These are phyloP conservation scores for Loripinus fragilis DNA, from an alignment of 2,888 invertebrate species.

Conservation along the genomic window DNA sequence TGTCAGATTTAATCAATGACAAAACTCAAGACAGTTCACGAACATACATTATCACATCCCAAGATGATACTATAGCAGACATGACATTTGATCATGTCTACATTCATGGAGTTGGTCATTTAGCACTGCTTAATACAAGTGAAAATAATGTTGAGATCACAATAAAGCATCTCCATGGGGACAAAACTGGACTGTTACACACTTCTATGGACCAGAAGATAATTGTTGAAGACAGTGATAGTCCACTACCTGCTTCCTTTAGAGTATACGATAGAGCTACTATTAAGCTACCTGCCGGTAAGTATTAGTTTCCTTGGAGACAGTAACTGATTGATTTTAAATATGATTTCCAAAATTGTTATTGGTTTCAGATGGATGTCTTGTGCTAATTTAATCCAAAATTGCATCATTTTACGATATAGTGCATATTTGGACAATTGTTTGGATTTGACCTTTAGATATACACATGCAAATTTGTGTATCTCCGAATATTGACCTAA, in stretches of 20 bases:
- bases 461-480: too few species aligned
- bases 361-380: too few species aligned
- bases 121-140: slow-evolving; percentile 59
- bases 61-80: slow-evolving; percentile 34
- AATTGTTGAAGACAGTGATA: slow-evolving; percentile 56
- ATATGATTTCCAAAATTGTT: too few species aligned
- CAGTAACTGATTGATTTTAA: too few species aligned
- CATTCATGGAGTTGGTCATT: slow-evolving; percentile 65
- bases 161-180: slow-evolving; percentile 67
- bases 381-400: too few species aligned
- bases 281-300: slow-evolving; percentile 66
- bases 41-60: slow-evolving; percentile 61
- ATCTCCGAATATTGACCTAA: too few species aligned
- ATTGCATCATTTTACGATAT: too few species aligned
- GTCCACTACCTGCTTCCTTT: slow-evolving; percentile 71
- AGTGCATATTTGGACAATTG: too few species aligned
- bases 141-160: slow-evolving; percentile 41
- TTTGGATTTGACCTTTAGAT: too few species aligned
- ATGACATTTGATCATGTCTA: slow-evolving; percentile 62
- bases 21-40: slow-evolving; percentile 61
- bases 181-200: slow-evolving; percentile 71
- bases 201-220: slow-evolving; percentile 60
- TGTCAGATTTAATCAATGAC: slow-evolving; percentile 54
- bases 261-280: slow-evolving; percentile 62
- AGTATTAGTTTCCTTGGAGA: too few species aligned